phyloP scores from a whole-genome alignment of 2,888 invertebrate species.

The Agrochola lota region DNA sequence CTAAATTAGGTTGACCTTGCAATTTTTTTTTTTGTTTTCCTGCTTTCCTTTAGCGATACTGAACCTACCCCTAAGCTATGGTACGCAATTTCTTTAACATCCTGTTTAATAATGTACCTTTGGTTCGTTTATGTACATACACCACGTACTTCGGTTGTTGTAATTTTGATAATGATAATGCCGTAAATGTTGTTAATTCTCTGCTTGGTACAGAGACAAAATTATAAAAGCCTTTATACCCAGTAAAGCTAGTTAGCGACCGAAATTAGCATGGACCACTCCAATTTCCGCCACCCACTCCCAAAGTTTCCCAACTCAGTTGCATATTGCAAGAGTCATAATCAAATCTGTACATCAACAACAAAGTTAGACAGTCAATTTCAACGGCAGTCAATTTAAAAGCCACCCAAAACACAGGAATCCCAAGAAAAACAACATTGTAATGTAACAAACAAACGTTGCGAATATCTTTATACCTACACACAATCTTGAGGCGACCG shows the following conservation, averaged over 20 bases:
- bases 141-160: neutral
- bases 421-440: slow-evolving; percentile 46
- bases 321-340: neutral
- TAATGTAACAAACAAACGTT: slow-evolving; percentile 43
- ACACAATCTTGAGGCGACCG: slow-evolving; percentile 56
- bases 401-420: neutral
- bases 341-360: neutral
- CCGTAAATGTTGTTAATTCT: neutral
- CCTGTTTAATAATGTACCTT: too few species aligned
- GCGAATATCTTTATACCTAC: slow-evolving; percentile 58
- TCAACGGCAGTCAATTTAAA: slow-evolving; percentile 31
- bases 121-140: too few species aligned
- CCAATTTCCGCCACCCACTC: neutral
- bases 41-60: too few species aligned
- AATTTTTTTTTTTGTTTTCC: too few species aligned
- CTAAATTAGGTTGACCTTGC: too few species aligned
- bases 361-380: slow-evolving; percentile 2
- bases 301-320: neutral
- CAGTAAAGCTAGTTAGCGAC: too few species aligned
- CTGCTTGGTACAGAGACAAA: neutral
- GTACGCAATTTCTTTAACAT: too few species aligned
- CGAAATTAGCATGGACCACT: neutral
- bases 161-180: neutral
- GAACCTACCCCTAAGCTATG: too few species aligned
- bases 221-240: neutral